phyloP scores from a whole-genome alignment of 2,113 vertebrate genomes.

The Steatornis caripensis region DNA sequence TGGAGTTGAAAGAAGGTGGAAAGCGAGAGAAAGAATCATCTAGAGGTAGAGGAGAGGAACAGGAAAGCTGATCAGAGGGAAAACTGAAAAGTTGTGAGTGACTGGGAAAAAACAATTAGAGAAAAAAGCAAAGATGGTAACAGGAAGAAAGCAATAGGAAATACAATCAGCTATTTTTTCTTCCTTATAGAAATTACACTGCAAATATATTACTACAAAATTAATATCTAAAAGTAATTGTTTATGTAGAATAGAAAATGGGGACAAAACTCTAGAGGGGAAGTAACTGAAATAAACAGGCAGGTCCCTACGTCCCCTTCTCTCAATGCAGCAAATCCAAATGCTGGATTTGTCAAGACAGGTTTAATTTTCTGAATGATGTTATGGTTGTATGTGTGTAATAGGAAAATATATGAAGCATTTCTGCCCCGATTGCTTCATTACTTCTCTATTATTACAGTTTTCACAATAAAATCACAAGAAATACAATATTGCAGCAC shows the following conservation, averaged over 20 bases:
- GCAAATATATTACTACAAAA: not conserved
- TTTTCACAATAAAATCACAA: not conserved
- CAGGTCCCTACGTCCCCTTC: not conserved
- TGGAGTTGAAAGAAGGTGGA: not conserved
- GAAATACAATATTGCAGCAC: not conserved
- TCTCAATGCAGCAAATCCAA: not conserved
- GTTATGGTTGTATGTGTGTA: not conserved
- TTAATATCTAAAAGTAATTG: not conserved
- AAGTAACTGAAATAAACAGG: not conserved
- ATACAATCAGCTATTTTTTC: constrained; percentile 5
- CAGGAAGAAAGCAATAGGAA: constrained; percentile 14
- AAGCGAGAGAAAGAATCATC: not conserved
- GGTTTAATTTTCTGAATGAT: not conserved
- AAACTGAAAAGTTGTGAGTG: constrained; percentile 25
- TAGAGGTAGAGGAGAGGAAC: constrained; percentile 20
- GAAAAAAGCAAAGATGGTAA: not conserved
- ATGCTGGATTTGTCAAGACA: not conserved
- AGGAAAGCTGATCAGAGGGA: constrained; percentile 44
- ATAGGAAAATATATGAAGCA: not conserved
- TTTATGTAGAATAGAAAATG: not conserved
- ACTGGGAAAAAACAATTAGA: not conserved
- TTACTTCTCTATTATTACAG: not conserved
- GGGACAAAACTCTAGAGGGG: not conserved
- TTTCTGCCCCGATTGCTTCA: not conserved
- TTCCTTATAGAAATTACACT: not conserved